Conservation (phyloP, 2,888 invertebrate genomes). For the Mantis religiosa region DNA sequence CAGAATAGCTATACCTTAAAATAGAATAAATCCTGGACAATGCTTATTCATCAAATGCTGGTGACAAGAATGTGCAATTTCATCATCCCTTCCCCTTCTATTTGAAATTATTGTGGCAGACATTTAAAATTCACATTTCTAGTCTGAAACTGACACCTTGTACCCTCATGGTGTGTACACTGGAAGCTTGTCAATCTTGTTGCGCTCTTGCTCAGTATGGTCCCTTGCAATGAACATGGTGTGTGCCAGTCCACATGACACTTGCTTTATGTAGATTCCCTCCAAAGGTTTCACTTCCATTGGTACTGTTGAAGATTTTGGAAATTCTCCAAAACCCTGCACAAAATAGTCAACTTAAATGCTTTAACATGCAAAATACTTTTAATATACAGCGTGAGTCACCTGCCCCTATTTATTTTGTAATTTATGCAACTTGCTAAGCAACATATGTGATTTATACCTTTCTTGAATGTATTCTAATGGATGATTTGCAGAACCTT, state of each 20-base stretch:
- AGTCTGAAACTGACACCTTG: background rate
- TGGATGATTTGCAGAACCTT: no score
- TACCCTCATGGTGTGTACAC: conserved; percentile 42
- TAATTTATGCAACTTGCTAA: no score
- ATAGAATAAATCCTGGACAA: background rate
- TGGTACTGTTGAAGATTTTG: conserved; percentile 81
- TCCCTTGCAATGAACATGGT: conserved; percentile 66
- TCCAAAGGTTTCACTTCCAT: conserved; percentile 68
- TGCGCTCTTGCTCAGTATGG: conserved; percentile 60
- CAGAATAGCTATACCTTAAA: background rate
- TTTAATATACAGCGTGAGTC: no score
- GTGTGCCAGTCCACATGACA: conserved; percentile 83
- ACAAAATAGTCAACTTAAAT: conserved; percentile 25
- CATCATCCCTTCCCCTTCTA: background rate
- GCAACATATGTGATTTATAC: no score
- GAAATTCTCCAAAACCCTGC: conserved; percentile 83
- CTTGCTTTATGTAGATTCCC: conserved; percentile 48
- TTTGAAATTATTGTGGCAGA: background rate
- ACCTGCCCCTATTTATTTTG: no score
- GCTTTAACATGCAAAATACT: no score
- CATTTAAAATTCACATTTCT: background rate
- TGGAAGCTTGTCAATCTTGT: conserved; percentile 56
- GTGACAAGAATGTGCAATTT: background rate
- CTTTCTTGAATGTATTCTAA: no score
- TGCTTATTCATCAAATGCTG: background rate